These are phyloP conservation scores for Rhadina sibilatrix DNA, from an alignment of 2,113 vertebrate species.

Conservation along the genomic window DNA sequence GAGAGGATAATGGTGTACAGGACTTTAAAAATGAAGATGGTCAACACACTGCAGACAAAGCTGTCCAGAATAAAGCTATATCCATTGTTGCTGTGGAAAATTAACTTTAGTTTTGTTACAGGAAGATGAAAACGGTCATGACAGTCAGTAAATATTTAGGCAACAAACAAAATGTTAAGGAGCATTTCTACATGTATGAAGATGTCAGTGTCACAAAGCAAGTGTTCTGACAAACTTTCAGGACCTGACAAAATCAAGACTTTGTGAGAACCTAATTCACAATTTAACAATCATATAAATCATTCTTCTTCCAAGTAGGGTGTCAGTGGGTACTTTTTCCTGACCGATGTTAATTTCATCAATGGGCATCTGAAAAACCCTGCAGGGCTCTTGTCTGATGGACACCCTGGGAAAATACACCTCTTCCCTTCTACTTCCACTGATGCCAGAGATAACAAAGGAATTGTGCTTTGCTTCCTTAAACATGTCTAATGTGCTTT, in stretches of 20 bases:
- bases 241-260: background rate
- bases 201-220: background rate
- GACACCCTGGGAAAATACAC: constrained; percentile 54
- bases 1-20: background rate
- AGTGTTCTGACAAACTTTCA: background rate
- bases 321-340: background rate
- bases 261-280: background rate
- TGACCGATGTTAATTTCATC: background rate
- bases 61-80: background rate
- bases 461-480: constrained; percentile 45
- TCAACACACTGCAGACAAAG: background rate
- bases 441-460: constrained; percentile 44
- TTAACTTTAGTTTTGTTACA: background rate
- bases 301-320: background rate
- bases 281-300: background rate
- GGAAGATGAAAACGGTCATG: background rate
- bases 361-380: background rate
- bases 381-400: background rate
- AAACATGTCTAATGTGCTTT: constrained; percentile 40
- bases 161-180: background rate
- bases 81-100: background rate
- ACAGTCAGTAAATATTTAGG: background rate
- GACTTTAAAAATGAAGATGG: background rate
- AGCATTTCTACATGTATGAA: background rate
- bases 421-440: background rate